Evolutionary conservation across 2,888 invertebrate species (phyloP), one percentile per base, ranked within the genome.

Genomic region (Orthosia incerta): DNA sequence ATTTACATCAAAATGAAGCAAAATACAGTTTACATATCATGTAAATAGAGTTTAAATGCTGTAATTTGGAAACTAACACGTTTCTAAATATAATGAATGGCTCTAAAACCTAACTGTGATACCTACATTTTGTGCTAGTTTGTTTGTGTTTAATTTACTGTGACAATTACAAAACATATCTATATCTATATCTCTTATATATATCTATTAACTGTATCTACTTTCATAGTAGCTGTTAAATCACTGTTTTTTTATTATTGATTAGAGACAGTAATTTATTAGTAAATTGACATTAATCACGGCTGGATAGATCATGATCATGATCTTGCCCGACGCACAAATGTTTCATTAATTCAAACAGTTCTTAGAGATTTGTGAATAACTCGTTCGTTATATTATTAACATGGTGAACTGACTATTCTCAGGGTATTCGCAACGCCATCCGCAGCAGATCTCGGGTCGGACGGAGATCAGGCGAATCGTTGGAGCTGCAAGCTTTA

Each of bases 401-500:
- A 20, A 45, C 4, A 26, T n/a, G 9, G 1, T 26, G 12, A 31
- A 56, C 18, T 71, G n/a, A 26, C 20, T 20, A 50, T 75, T 69
- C 20, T 18, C 46, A 97, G 97, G 97, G 97, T 68, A 95, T 97
- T 67, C 94, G 97, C 23, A 97, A 97, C 85, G 97, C 96, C 12
- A 94, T 97, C 71, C 94, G 97, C 62, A 97, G 95, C 82, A 90
- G 97, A 87, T 97, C 97, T 0, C 93, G 97, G 48, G 96, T 93
- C 0, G 96, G 97, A 15, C 94, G 97, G 7, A 94, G 97, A 59
- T 97, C 97, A 0, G 96, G 98, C 89, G 97, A 97, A 83, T 97
- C 97, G 7, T 91, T 98, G 74, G 98, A 98, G 71, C 87, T 95
- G 0, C 94, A 93, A 76, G 90, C 94, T 7, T 78, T 95, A 55